Evolutionary conservation across 64 coral and sea anemone species (phyloP).

Genomic region (Exaiptasia diaphana): DNA sequence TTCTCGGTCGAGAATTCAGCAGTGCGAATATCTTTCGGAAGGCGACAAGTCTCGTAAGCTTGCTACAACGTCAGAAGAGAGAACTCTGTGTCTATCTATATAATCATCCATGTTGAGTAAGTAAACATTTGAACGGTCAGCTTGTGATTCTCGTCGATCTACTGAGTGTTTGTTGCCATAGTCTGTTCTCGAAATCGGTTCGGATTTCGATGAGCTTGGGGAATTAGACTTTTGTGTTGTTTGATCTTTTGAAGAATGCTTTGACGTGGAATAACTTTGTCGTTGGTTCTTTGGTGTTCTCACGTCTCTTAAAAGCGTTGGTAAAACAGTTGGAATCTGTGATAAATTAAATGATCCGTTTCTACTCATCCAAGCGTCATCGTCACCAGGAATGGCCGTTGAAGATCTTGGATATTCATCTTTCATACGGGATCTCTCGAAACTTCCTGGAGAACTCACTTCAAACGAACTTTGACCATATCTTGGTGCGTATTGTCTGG

Average conservation of each 20-base stretch:
- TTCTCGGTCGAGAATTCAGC: no score
- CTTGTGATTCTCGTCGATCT: background rate
- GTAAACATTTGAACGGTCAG: conserved; percentile 39
- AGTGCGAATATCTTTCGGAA: conserved; percentile 50
- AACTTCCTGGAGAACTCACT: background rate
- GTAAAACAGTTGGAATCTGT: conserved; percentile 50
- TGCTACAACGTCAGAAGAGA: conserved; percentile 68
- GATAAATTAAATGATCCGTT: conserved; percentile 51
- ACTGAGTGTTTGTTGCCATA: no score
- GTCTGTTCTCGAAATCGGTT: background rate
- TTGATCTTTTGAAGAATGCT: background rate
- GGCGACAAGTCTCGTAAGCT: conserved; percentile 75
- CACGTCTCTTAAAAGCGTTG: conserved; percentile 49
- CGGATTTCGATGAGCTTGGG: conserved; percentile 13
- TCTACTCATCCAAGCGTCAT: conserved; percentile 1
- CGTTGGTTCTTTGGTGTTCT: background rate
- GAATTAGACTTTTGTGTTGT: background rate
- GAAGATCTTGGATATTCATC: conserved; percentile 61
- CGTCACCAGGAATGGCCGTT: conserved; percentile 49
- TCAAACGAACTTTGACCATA: background rate
- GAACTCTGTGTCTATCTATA: conserved; percentile 74
- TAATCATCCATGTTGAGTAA: conserved; percentile 81
- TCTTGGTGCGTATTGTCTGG: background rate
- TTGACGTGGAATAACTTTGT: background rate
- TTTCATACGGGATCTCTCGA: conserved; percentile 11